These are phyloP conservation scores for Lasioglossum pauxillum DNA, from an alignment of 2,888 invertebrate species.

Conservation along the genomic window DNA sequence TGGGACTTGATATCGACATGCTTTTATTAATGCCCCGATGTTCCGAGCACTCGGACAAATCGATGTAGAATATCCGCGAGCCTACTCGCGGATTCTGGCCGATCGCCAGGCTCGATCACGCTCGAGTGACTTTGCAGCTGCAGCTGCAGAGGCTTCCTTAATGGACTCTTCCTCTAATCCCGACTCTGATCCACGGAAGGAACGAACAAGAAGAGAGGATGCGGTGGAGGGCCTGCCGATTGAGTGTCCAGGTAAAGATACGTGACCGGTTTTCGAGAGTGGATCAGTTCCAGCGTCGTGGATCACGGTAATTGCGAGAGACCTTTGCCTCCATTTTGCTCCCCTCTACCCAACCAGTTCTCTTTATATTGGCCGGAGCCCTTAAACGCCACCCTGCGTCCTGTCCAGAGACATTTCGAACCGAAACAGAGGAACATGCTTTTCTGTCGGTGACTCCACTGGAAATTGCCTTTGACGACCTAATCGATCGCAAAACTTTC, in stretches of 20 bases:
- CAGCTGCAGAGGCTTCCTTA: conserved; percentile 64
- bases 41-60: conserved; percentile 55
- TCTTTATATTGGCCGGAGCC: conserved; percentile 36
- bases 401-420: neutral
- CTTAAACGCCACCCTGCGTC: conserved; percentile 1
- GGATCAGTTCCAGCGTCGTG: conserved; percentile 61
- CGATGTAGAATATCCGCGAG: conserved; percentile 65
- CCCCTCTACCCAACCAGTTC: conserved; percentile 17
- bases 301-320: conserved; percentile 71
- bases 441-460: neutral
- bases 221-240: conserved; percentile 57
- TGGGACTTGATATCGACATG: conserved; percentile 63
- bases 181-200: conserved; percentile 50
- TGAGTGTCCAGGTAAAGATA: conserved; percentile 69
- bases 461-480: neutral
- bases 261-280: conserved; percentile 74
- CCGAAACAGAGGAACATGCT: conserved; percentile 4
- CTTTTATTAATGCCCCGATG: conserved; percentile 66
- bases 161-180: conserved; percentile 77
- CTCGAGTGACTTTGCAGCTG: conserved; percentile 68
- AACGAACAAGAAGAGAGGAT: conserved; percentile 41
- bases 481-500: neutral
- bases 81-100: conserved; percentile 69
- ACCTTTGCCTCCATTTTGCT: conserved; percentile 57
- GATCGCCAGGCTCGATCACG: conserved; percentile 66